These are phyloP conservation scores for Drosophila santomea DNA, from an alignment of 1,140 invertebrate genomes.

Conservation along the genomic window DNA sequence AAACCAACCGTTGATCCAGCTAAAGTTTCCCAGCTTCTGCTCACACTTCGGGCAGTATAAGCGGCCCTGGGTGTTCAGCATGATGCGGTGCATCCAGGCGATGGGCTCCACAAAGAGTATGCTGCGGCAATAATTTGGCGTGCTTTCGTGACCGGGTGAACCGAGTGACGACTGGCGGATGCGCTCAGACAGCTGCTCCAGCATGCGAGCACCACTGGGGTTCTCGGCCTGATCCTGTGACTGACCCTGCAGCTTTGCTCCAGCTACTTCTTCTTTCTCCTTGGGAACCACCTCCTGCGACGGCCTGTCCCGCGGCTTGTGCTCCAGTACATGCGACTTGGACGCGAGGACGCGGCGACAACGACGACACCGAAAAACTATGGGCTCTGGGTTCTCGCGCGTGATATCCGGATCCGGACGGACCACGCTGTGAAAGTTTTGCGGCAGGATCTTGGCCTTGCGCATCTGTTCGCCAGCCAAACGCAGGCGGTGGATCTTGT, in stretches of 20 bases:
- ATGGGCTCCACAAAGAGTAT: constrained; percentile 93
- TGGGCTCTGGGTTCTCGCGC: constrained; percentile 91
- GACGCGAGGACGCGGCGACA: constrained; percentile 92
- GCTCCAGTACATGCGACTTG: constrained; percentile 91
- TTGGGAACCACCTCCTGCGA: neutral
- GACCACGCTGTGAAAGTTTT: constrained; percentile 90
- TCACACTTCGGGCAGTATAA: constrained; percentile 93
- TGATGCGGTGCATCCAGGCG: constrained; percentile 91
- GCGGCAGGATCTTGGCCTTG: constrained; percentile 93
- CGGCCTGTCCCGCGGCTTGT: constrained; percentile 84
- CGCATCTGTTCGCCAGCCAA: constrained; percentile 92
- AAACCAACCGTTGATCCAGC: constrained; percentile 90
- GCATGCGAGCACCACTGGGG: constrained; percentile 30
- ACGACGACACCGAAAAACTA: constrained; percentile 92
- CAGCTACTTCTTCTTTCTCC: constrained; percentile 31
- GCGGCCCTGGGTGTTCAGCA: constrained; percentile 90
- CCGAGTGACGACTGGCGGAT: constrained; percentile 73
- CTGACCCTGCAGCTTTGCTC: neutral
- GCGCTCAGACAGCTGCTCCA: constrained; percentile 79
- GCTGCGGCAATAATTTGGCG: constrained; percentile 86
- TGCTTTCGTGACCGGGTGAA: constrained; percentile 53
- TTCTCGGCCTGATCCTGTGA: neutral
- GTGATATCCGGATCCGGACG: constrained; percentile 92
- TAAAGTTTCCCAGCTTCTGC: constrained; percentile 92
- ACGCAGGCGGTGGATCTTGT: constrained; percentile 91